phyloP scores from a whole-genome alignment of 2,113 vertebrate genomes.

The Rhea pennata region DNA sequence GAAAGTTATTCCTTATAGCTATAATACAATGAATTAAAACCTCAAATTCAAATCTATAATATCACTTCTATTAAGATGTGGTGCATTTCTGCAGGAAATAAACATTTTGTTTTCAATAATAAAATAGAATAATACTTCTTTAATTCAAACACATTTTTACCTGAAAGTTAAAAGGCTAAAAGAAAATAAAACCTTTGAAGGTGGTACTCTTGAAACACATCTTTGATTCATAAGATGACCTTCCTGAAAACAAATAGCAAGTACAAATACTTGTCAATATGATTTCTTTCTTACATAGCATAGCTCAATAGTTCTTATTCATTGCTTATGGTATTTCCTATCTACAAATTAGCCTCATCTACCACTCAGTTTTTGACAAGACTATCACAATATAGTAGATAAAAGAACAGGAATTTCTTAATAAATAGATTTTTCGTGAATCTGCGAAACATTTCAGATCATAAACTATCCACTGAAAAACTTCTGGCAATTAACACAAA shows the following conservation, averaged over 20 bases:
- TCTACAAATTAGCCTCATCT: not conserved
- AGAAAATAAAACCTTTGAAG: not conserved
- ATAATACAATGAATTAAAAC: not conserved
- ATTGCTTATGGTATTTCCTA: not conserved
- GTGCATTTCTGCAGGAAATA: not conserved
- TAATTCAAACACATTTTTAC: not conserved
- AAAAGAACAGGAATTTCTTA: not conserved
- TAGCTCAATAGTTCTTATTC: not conserved
- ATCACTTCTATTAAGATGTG: not conserved
- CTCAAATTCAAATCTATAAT: not conserved
- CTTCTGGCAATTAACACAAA: not conserved
- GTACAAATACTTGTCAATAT: not conserved
- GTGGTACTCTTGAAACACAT: not conserved
- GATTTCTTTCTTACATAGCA: not conserved
- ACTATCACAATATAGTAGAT: not conserved
- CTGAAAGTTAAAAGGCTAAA: not conserved
- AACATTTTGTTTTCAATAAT: not conserved
- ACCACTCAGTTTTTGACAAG: not conserved
- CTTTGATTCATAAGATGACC: not conserved
- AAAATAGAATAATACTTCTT: not conserved
- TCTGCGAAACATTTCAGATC: not conserved
- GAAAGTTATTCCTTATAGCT: not conserved
- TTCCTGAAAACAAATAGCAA: not conserved
- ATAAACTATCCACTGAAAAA: not conserved
- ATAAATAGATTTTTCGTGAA: not conserved